Percentiles rank a stretch among this genome's conserved stretches.
Evolutionary conservation across 1,140 invertebrate species (phyloP).

Genomic region (Trialeurodes vaporariorum): DNA sequence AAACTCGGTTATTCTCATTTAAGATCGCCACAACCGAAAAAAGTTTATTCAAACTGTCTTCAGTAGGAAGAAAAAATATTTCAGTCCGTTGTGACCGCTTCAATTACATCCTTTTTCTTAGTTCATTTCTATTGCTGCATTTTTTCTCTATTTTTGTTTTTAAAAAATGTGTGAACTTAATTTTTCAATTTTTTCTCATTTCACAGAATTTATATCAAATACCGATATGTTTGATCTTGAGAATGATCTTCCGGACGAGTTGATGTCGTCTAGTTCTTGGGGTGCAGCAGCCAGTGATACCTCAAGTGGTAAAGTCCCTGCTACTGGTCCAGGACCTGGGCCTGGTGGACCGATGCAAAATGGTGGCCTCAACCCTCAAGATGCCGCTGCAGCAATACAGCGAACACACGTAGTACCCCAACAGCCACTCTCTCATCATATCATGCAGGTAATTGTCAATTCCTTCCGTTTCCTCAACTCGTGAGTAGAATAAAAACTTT

Average conservation of each 20-base stretch:
- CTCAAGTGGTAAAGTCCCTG: conserved; percentile 49
- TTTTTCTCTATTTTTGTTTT: too few species aligned
- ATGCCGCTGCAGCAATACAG: conserved; percentile 16
- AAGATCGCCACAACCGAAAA: too few species aligned
- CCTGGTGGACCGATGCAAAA: conserved; percentile 24
- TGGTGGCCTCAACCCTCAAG: conserved; percentile 11
- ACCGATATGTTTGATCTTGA: conserved; percentile 76
- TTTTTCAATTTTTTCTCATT: too few species aligned
- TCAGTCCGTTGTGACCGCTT: too few species aligned
- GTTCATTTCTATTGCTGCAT: too few species aligned
- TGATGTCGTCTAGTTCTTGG: conserved; percentile 60
- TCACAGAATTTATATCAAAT: conserved; percentile 59
- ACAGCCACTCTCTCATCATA: conserved; percentile 21
- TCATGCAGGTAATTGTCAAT: conserved; percentile 19
- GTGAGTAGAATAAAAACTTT: not conserved
- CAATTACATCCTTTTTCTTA: too few species aligned
- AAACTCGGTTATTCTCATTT: too few species aligned
- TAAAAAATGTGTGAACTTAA: too few species aligned
- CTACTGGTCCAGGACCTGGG: conserved; percentile 62
- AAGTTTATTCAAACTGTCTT: too few species aligned
- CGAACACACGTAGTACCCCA: conserved; percentile 16
- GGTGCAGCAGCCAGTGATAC: conserved; percentile 35
- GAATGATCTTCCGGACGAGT: conserved; percentile 84
- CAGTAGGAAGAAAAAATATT: too few species aligned
- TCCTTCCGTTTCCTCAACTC: not conserved